Evolutionary conservation across 2,888 invertebrate species (phyloP).

Genomic region (Liodrosophila aerea): DNA sequence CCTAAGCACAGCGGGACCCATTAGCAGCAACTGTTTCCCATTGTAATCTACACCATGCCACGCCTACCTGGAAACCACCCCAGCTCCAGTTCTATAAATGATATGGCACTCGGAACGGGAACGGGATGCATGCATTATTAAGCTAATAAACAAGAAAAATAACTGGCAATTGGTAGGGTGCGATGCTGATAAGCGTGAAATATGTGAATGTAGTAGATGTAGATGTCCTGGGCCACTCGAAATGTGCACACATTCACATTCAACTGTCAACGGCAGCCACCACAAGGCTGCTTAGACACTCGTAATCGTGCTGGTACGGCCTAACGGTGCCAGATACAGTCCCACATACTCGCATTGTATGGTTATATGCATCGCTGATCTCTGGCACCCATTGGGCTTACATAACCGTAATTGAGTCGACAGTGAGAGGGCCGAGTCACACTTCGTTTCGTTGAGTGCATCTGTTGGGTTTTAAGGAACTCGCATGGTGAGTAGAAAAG

Average conservation of each 20-base stretch:
- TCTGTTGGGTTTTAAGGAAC: constrained; percentile 64
- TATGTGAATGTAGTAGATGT: constrained; percentile 20
- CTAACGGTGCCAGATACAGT: constrained; percentile 26
- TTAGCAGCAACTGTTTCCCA: constrained; percentile 70
- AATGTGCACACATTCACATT: constrained; percentile 57
- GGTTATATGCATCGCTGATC: constrained; percentile 73
- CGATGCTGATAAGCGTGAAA: constrained; percentile 78
- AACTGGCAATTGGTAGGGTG: constrained; percentile 56
- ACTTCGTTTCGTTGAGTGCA: constrained; percentile 47
- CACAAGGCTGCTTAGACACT: constrained; percentile 24
- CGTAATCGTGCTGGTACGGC: background rate
- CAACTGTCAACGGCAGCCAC: constrained; percentile 68
- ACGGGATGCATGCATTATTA: constrained; percentile 54
- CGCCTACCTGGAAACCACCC: constrained; percentile 45
- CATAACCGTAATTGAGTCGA: constrained; percentile 65
- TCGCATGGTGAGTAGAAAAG: constrained; percentile 1
- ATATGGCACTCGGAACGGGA: constrained; percentile 16
- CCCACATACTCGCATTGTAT: constrained; percentile 18
- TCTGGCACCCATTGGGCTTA: constrained; percentile 54
- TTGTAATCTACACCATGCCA: constrained; percentile 71
- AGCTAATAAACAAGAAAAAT: constrained; percentile 70
- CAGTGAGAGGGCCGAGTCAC: constrained; percentile 27
- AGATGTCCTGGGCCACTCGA: constrained; percentile 55
- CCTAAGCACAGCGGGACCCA: constrained; percentile 31
- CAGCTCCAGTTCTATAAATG: constrained; percentile 10